These are phyloP conservation scores for Malacoraja senta DNA, from an alignment of 2,797 vertebrate genomes.

Conservation along the genomic window DNA sequence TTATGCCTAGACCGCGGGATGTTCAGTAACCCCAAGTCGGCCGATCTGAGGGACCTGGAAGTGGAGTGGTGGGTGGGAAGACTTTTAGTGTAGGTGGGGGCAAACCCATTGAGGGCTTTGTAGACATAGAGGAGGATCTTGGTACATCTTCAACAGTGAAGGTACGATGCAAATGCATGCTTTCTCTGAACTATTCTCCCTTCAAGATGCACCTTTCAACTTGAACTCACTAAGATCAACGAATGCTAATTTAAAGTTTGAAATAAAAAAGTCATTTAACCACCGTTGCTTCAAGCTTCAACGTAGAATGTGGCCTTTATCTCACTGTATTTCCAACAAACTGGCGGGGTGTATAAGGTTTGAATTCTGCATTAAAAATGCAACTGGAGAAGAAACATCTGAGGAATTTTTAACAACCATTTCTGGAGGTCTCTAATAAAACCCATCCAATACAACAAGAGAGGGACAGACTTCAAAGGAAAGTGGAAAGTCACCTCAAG, in stretches of 20 bases:
- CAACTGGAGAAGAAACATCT: constrained; percentile 18
- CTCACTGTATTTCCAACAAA: neutral
- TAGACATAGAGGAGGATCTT: too few relatives aligned
- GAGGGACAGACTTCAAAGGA: constrained; percentile 61
- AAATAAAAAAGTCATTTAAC: neutral
- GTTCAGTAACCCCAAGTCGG: too few relatives aligned
- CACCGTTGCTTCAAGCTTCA: neutral
- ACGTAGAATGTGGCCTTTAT: neutral
- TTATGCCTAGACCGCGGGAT: too few relatives aligned
- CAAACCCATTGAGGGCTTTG: too few relatives aligned
- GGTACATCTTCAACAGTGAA: neutral
- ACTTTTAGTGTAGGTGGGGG: too few relatives aligned
- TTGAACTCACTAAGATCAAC: neutral
- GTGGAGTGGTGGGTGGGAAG: too few relatives aligned
- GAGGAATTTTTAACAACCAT: neutral
- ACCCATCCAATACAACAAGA: constrained; percentile 51
- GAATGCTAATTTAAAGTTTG: neutral
- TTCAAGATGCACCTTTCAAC: neutral
- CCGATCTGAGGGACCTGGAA: too few relatives aligned
- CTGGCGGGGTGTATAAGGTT: too few relatives aligned
- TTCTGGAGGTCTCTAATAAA: constrained; percentile 57
- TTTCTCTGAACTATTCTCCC: neutral
- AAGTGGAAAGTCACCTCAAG: constrained; percentile 47
- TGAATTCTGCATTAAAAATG: neutral
- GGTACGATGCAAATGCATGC: neutral